These are phyloP conservation scores for Tachina fera DNA, from an alignment of 2,888 invertebrate genomes.

Conservation along the genomic window DNA sequence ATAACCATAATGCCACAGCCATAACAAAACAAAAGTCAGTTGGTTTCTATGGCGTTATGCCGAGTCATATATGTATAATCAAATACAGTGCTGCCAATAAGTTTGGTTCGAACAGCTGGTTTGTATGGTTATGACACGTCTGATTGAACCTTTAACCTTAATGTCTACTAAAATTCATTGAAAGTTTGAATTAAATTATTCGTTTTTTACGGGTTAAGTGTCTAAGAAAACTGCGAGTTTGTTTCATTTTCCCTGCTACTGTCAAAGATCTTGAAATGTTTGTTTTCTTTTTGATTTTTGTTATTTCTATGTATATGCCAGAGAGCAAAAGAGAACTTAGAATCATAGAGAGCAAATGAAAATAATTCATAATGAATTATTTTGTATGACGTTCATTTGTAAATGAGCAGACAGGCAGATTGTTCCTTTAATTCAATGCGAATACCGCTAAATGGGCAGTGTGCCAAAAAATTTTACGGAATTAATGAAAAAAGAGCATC, in stretches of 20 bases:
- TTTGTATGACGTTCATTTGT: constrained; percentile 16
- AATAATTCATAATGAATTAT: constrained; percentile 50
- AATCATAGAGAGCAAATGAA: constrained; percentile 9
- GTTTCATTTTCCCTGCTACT: constrained; percentile 21
- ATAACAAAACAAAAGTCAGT: too few species aligned
- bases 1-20: too few species aligned
- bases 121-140: background rate
- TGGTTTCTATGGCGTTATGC: too few species aligned
- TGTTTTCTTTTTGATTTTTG: constrained; percentile 38
- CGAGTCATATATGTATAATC: too few species aligned
- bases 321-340: constrained; percentile 12
- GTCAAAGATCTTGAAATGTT: constrained; percentile 52
- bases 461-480: constrained; percentile 58
- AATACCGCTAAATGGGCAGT: constrained; percentile 54
- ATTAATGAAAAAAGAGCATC: constrained; percentile 54
- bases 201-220: constrained; percentile 35
- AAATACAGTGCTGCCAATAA: too few species aligned
- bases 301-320: constrained; percentile 8
- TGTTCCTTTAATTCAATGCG: constrained; percentile 53
- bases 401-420: constrained; percentile 44
- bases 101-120: too few species aligned
- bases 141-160: background rate
- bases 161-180: background rate
- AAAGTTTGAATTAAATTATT: background rate
- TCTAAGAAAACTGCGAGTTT: constrained; percentile 15